Percentiles rank a stretch among this genome's conserved stretches.
These are phyloP conservation scores for Haliclona indistincta DNA, from an alignment of 37 sponge, comb jelly and placozoan genomes.

Conservation along the genomic window DNA sequence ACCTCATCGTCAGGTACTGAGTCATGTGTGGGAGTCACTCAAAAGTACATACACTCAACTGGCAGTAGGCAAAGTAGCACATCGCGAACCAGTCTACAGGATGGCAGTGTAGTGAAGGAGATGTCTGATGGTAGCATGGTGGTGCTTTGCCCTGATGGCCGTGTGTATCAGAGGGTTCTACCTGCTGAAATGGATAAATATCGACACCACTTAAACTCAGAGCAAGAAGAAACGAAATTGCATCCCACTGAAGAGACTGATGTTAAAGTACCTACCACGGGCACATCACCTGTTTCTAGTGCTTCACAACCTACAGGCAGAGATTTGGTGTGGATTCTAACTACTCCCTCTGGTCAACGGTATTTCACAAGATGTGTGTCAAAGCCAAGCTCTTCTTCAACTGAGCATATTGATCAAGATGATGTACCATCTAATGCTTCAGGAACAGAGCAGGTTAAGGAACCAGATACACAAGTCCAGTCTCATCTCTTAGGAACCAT, in stretches of 20 bases:
- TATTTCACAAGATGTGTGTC: too few species aligned
- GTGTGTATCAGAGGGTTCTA: slow-evolving; percentile 40
- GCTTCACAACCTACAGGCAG: neutral
- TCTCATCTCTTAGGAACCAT: slow-evolving; percentile 20
- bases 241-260: neutral
- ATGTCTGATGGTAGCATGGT: slow-evolving; percentile 28
- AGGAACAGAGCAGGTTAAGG: too few species aligned
- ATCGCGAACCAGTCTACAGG: slow-evolving; percentile 19
- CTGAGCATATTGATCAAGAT: too few species aligned
- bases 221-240: too few species aligned
- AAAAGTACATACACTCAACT: slow-evolving; percentile 36
- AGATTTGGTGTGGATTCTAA: slow-evolving; percentile 46
- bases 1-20: slow-evolving; percentile 25
- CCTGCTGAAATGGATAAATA: slow-evolving; percentile 12
- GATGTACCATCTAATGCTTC: too few species aligned
- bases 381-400: too few species aligned
- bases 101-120: slow-evolving; percentile 53
- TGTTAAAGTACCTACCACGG: neutral
- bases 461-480: too few species aligned
- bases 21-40: slow-evolving; percentile 35
- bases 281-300: neutral
- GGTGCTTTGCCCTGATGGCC: slow-evolving; percentile 55
- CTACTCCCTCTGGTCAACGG: slow-evolving; percentile 26
- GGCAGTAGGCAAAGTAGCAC: slow-evolving; percentile 7
- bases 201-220: neutral